phyloP scores from a whole-genome alignment of 2,888 invertebrate species.

The Ophioninae sp. region DNA sequence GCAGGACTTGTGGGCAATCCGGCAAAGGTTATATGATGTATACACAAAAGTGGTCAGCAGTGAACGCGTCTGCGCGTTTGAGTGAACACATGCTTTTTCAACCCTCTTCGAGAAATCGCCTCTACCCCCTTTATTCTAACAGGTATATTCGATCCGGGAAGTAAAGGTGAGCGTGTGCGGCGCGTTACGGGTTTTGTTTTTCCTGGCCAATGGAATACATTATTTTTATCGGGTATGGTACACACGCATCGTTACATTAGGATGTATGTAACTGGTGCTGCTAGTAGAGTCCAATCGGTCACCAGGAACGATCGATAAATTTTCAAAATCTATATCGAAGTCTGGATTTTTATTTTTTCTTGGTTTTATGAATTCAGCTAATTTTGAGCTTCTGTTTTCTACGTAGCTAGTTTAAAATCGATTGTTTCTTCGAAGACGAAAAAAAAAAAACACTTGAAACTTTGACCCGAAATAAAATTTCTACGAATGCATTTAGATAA shows the following conservation, averaged over 20 bases:
- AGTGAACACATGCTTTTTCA: constrained; percentile 51
- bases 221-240: constrained; percentile 37
- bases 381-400: not conserved
- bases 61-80: constrained; percentile 70
- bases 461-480: not conserved
- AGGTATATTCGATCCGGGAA: constrained; percentile 69
- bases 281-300: not conserved
- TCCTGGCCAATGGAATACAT: constrained; percentile 1
- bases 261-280: not conserved
- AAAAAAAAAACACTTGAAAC: not conserved
- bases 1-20: constrained; percentile 45
- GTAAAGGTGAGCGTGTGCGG: constrained; percentile 61
- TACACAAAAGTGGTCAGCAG: constrained; percentile 72
- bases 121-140: constrained; percentile 57
- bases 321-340: not conserved
- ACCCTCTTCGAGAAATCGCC: constrained; percentile 35
- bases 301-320: not conserved
- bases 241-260: not conserved
- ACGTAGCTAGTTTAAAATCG: not conserved
- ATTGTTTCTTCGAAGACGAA: not conserved
- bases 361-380: not conserved
- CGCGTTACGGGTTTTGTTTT: not conserved
- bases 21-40: constrained; percentile 37
- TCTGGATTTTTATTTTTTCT: not conserved
- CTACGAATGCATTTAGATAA: not conserved